Base-by-base conservation (phyloP, 2,888 invertebrate species). In the Prosapia bicincta region DNA sequence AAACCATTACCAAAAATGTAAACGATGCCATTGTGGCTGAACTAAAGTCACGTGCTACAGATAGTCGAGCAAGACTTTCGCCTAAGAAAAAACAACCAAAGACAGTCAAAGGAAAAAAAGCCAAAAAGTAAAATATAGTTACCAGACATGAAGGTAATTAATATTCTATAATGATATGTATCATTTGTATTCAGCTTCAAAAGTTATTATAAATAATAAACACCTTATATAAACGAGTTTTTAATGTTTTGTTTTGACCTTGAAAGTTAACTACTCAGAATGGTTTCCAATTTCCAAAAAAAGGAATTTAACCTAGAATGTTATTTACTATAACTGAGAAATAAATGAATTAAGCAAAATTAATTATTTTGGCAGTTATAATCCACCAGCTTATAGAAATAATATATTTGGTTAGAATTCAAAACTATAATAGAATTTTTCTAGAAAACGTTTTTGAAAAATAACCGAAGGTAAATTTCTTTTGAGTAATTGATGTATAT, bases 1-100 rank as follows among this genome's bases (percentile, higher is more conserved):
- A 88, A 78, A 87, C 87, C 74, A 89, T 92, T 15, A 88, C 90
- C 6, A 92, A 90, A 84, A 90, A 89, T 82, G 90, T 93, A n/a
- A 92, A 92, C 82, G 89, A 89, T 81, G 87, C 89, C 1, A 89
- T 90, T 71, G 92, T 92, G 83, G 84, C 90, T 79, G 91, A 92
- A 83, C 85, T 92, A 68, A 84, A 92, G 71, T 86, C 89, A 0
- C 83, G 87, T 76, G 90, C 91, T 0, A 81, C 82, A n/a, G 84
- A 85, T 66, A 83, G 85, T 0, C 84, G 83, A 28, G 78, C 78
- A 15, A 74, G 77, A 66, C 71, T 78, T 66, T 79, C 79, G 0
- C 79, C 78, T 32, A 81, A 81, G 73, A 80, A 80, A 65, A 78
- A 79, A 72, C 74, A 80, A 78, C 69, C 72, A 76, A 78, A 72